Evolutionary conservation across 92 coral and sea anemone genomes (phyloP), one percentile per base, ranked within the genome.

Genomic region (Phenganax stokvisi): DNA sequence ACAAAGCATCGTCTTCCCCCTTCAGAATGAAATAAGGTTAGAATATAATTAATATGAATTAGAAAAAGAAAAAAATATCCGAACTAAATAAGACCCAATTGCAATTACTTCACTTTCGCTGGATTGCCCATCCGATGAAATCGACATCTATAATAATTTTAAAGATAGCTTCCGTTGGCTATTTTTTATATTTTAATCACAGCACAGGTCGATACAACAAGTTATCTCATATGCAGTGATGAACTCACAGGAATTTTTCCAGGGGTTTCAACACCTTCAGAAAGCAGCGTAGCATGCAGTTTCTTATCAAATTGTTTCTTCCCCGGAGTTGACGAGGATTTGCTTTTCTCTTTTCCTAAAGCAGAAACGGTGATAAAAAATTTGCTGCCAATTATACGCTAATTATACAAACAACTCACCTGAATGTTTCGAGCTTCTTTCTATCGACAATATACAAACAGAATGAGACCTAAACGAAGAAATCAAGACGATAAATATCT

Each of bases 401-500:
- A 7, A 12, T 68, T 69, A 3, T 69, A 0, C 6, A 5, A 10
- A 20, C 31, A 54, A 20, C 80, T 54, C 9, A 76, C 81, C 81
- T 25, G 69, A 76, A 47, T 76, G 81, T 60, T 57, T 76, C 1
- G 81, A 76, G 55, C 81, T 93, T 80, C 98, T 72, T 73, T 93
- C 98, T 51, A 93, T 93, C 9, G 85, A 79, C 76, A 93, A 82
- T 83, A 88, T 92, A 63, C 90, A 88, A 52, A 93, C 98, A 1
- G 98, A 93, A 74, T 93, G 98, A n/a, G 98, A 93, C 88, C 98
- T 93, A 77, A 57, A 44, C 56, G 37, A 51, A 12, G 62, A 57
- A 12, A 25, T 11, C 80, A 29, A 30, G 12, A 37, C 9, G 37
- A 29, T 64, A n/a, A 78, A 55, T 11, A 76, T 17, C 56, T 37